These are phyloP conservation scores for Danaus plexippus DNA, from an alignment of 1,140 invertebrate species.

Conservation along the genomic window DNA sequence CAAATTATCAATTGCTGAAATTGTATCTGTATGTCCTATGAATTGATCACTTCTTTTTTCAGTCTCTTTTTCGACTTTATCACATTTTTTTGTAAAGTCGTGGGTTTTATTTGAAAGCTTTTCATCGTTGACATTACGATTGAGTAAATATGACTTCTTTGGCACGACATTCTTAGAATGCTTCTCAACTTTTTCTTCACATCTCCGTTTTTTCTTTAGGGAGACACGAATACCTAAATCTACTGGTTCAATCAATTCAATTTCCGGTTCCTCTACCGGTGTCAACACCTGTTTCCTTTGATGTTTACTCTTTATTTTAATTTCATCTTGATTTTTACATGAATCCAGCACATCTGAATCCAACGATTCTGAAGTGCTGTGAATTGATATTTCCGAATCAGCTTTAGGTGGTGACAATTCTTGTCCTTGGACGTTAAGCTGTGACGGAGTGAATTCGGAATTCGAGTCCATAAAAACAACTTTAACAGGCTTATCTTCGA, in stretches of 20 bases:
- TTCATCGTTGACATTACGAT: constrained; percentile 32
- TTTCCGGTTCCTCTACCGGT: constrained; percentile 59
- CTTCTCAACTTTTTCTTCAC: constrained; percentile 51
- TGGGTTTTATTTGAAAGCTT: constrained; percentile 17
- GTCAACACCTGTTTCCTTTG: constrained; percentile 69
- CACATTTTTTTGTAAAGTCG: constrained; percentile 9
- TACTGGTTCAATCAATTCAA: constrained; percentile 62
- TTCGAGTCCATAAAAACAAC: constrained; percentile 52
- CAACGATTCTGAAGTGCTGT: constrained; percentile 46
- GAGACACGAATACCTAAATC: constrained; percentile 51
- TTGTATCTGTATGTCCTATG: constrained; percentile 34
- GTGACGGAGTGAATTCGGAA: constrained; percentile 34
- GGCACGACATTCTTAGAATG: constrained; percentile 43
- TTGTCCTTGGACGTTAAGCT: constrained; percentile 53
- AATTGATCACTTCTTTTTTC: constrained; percentile 25
- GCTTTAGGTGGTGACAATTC: constrained; percentile 45
- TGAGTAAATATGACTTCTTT: constrained; percentile 60
- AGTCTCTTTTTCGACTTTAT: constrained; percentile 26
- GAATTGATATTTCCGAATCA: constrained; percentile 29
- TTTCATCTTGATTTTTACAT: constrained; percentile 41
- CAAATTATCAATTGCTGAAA: constrained; percentile 57
- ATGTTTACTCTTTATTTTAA: constrained; percentile 60
- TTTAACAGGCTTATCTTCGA: constrained; percentile 64
- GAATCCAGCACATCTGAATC: constrained; percentile 51
- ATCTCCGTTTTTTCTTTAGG: constrained; percentile 55